Evolutionary conservation across 2,797 vertebrate genomes (phyloP), one percentile per base, ranked within the genome.

Genomic region (Hippocampus kuda): DNA sequence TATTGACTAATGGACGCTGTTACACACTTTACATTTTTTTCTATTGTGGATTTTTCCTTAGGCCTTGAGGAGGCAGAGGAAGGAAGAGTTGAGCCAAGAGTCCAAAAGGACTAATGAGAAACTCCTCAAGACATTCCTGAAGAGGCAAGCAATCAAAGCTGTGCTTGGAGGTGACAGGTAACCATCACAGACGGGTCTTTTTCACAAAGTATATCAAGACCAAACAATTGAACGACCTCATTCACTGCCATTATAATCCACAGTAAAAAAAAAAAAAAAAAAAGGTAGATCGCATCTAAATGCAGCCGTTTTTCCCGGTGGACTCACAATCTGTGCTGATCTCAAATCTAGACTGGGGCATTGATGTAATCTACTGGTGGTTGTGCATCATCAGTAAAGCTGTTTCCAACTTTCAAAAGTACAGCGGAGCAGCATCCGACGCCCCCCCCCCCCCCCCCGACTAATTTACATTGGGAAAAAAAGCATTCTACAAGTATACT

Each of bases 51-150:
- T 59, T 27, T 57, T 8, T 18, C 16, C 63, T 56, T 73, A 99
- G 97, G 92, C 89, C 53, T 89, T 92, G 71, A 92, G 97, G 81
- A 93, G 95, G 75, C 94, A 96, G 72, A 93, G 91, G 79, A 98
- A 95, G 82, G 95, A 98, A 65, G 77, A 89, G 26, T 87, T 95
- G 13, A 74, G 46, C 11, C 84, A 22, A 1, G 94, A 97, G 84
- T 97, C 95, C 65, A 93, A 88, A 70, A 93, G 93, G 84, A 97
- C 94, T 46, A 88, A 92, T 34, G 95, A 99, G 72, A 99, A 96
- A 73, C 91, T 99, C 65, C 84, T 99, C 72, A 94, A 81, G 86
- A 98, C 94, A 0, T 93, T 98, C 76, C 79, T 99, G 76, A 99
- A 98, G 88, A 93, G 94, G 88, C 95, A 98, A 24, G 92, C 91